A percentile compares a stretch with the other conserved stretches of the same genome.
Evolutionary conservation across 2,888 invertebrate genomes (phyloP).

Genomic region (Xestobium rufovillosum): DNA sequence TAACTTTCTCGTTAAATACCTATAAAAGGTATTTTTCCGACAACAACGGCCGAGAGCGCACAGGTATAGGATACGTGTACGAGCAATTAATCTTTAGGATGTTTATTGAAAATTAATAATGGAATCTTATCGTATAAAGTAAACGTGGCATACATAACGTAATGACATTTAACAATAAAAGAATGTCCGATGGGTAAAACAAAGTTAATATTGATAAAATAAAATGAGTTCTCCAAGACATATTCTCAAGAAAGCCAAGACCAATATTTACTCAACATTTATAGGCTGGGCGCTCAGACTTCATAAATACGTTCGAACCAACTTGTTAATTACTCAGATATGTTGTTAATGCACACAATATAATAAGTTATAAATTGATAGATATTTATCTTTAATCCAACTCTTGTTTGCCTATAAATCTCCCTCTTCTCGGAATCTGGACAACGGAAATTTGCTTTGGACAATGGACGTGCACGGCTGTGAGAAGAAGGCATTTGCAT

Average conservation of each 20-base stretch:
- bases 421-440: too few species aligned
- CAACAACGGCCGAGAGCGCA: too few species aligned
- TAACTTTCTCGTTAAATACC: too few species aligned
- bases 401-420: too few species aligned
- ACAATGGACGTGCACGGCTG: too few species aligned
- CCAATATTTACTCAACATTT: conserved; percentile 45
- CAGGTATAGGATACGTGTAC: too few species aligned
- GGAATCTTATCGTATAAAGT: too few species aligned
- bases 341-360: conserved; percentile 39
- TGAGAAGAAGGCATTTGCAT: too few species aligned
- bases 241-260: conserved; percentile 41
- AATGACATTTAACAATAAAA: conserved; percentile 22
- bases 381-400: conserved; percentile 36
- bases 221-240: conserved; percentile 38
- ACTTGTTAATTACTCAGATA: conserved; percentile 45
- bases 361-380: conserved; percentile 38
- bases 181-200: conserved; percentile 28
- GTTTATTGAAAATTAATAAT: too few species aligned
- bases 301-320: conserved; percentile 42
- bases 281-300: conserved; percentile 41
- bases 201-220: conserved; percentile 43
- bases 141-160: conserved; percentile 8
- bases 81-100: too few species aligned
- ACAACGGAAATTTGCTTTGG: too few species aligned
- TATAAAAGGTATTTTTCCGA: too few species aligned